phyloP scores from a whole-genome alignment of 2,888 invertebrate genomes.

The Lordiphosa fenestrarum region DNA sequence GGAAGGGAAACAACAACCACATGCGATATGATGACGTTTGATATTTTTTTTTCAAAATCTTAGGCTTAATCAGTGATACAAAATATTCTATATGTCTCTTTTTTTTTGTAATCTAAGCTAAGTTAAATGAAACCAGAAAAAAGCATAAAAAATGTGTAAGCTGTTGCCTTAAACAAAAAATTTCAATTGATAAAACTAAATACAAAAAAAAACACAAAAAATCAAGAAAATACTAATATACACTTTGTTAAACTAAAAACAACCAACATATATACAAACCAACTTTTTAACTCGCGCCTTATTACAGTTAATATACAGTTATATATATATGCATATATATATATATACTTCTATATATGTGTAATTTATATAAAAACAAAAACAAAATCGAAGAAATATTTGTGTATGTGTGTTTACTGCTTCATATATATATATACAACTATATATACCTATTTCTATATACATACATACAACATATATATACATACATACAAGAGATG shows the following conservation, averaged over 20 bases:
- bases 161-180: conserved; percentile 58
- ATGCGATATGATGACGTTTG: conserved; percentile 67
- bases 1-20: conserved; percentile 11
- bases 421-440: conserved; percentile 25
- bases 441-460: conserved; percentile 20
- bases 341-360: conserved; percentile 25
- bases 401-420: conserved; percentile 63
- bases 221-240: conserved; percentile 15
- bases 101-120: conserved; percentile 43
- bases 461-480: conserved; percentile 3
- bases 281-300: conserved; percentile 32
- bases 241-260: conserved; percentile 29
- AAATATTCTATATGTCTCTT: conserved; percentile 29
- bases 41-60: conserved; percentile 44
- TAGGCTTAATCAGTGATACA: conserved; percentile 65
- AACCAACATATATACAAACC: conserved; percentile 26
- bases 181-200: conserved; percentile 16
- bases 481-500: conserved; percentile 8
- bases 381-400: conserved; percentile 36
- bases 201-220: conserved; percentile 21
- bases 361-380: conserved; percentile 23
- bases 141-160: conserved; percentile 34
- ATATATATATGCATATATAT: conserved; percentile 21
- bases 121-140: conserved; percentile 16
- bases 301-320: conserved; percentile 17